Percentiles rank a stretch among this genome's conserved stretches.
Evolutionary conservation across 1,140 invertebrate genomes (phyloP).

Genomic region (Scaptomyza hsui): DNA sequence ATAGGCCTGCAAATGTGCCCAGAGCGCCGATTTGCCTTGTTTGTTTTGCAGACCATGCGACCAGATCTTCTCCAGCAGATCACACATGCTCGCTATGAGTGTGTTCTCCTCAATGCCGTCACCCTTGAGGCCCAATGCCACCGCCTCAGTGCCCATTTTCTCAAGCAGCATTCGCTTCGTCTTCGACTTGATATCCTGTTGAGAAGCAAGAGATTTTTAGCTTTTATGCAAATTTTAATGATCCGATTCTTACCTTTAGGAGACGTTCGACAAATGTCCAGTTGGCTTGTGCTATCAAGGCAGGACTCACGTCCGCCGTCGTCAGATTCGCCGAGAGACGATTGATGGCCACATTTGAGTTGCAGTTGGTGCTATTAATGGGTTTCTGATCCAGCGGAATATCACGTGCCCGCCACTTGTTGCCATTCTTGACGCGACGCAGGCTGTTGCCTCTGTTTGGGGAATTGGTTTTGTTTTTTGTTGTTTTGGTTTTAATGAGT

Average conservation of each 20-base stretch:
- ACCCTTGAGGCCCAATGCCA: constrained; percentile 88
- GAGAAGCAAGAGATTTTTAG: background rate
- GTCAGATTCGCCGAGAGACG: constrained; percentile 78
- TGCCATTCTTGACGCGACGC: constrained; percentile 86
- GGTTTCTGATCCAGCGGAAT: constrained; percentile 85
- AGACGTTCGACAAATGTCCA: constrained; percentile 99
- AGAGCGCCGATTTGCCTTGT: constrained; percentile 97
- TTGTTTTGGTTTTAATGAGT: constrained; percentile 49
- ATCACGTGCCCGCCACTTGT: constrained; percentile 87
- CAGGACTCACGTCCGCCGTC: constrained; percentile 80
- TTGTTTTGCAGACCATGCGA: constrained; percentile 98
- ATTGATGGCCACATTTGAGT: constrained; percentile 66
- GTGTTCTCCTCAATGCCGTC: constrained; percentile 98
- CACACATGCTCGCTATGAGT: constrained; percentile 98
- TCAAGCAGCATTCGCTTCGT: constrained; percentile 99
- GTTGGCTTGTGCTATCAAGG: constrained; percentile 97
- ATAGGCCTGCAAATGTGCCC: constrained; percentile 96
- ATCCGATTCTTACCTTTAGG: constrained; percentile 89
- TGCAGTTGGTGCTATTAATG: constrained; percentile 20
- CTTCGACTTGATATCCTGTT: constrained; percentile 94
- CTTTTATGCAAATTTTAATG: background rate
- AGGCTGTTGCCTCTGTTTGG: constrained; percentile 86
- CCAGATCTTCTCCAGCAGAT: constrained; percentile 98
- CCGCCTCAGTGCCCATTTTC: constrained; percentile 97
- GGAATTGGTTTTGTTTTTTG: constrained; percentile 33